phyloP scores from a whole-genome alignment of 2,888 invertebrate species.

The Drosophila mettleri region DNA sequence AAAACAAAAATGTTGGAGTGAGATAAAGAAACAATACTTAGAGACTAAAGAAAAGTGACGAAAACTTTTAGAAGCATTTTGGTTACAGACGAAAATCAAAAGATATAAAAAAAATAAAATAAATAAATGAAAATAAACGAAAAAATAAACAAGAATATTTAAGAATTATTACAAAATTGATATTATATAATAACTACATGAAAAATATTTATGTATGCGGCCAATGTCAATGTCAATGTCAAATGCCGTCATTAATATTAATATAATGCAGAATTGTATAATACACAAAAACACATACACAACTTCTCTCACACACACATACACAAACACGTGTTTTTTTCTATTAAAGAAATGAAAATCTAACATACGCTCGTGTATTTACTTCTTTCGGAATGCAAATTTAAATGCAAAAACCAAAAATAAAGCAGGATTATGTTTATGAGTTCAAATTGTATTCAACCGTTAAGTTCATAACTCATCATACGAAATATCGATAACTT shows the following conservation, averaged over 20 bases:
- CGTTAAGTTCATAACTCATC: background rate
- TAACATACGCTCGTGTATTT: conserved; percentile 49
- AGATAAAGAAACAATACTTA: conserved; percentile 85
- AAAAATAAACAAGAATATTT: conserved; percentile 46
- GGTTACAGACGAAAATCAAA: conserved; percentile 54
- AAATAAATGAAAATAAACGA: no score
- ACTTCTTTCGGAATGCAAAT: conserved; percentile 42
- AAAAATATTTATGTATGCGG: conserved; percentile 62
- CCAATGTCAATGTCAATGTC: conserved; percentile 62
- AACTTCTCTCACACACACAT: conserved; percentile 19
- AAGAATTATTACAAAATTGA: conserved; percentile 72
- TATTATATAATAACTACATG: conserved; percentile 63
- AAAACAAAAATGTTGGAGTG: conserved; percentile 83
- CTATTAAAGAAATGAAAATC: conserved; percentile 59
- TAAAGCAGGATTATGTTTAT: conserved; percentile 10
- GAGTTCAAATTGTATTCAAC: background rate
- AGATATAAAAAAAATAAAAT: conserved; percentile 23
- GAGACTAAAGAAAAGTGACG: conserved; percentile 78
- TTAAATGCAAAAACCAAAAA: conserved; percentile 20
- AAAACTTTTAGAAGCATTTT: conserved; percentile 78
- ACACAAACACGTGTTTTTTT: conserved; percentile 68
- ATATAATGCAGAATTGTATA: conserved; percentile 68
- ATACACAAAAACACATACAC: conserved; percentile 33
- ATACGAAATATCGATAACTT: background rate
- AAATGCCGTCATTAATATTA: conserved; percentile 61